phyloP scores from a whole-genome alignment of 2,113 vertebrate genomes.

The Microtus ochrogaster region DNA sequence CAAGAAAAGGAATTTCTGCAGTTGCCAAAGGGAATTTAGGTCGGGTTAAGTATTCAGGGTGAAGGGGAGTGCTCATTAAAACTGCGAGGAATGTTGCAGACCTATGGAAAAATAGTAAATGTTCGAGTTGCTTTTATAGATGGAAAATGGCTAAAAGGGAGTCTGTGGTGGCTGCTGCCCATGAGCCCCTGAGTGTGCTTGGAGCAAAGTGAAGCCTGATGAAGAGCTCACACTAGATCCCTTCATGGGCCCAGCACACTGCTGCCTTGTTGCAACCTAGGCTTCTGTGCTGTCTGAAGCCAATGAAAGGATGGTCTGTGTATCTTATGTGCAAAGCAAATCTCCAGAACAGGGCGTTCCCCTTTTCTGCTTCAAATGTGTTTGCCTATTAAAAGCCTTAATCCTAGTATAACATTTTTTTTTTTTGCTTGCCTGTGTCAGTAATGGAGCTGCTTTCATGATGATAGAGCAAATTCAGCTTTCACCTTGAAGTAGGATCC shows the following conservation, averaged over 20 bases:
- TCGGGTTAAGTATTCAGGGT: not conserved
- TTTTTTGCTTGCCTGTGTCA: not conserved
- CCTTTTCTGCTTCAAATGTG: conserved; percentile 4
- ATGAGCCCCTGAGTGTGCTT: not conserved
- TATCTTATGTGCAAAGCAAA: not conserved
- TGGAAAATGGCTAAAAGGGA: not conserved
- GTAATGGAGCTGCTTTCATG: conserved; percentile 47
- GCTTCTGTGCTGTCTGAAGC: not conserved
- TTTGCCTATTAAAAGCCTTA: conserved; percentile 15
- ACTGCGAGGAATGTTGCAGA: not conserved
- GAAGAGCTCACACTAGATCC: not conserved
- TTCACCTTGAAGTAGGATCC: conserved; percentile 35
- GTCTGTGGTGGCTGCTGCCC: not conserved
- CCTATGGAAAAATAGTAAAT: conserved; percentile 21
- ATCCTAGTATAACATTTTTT: not conserved
- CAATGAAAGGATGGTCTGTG: conserved; percentile 51
- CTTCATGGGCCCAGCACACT: not conserved
- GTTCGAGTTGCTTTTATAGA: not conserved
- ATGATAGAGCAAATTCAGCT: conserved; percentile 52
- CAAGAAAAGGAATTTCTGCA: not conserved
- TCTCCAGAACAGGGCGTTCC: conserved; percentile 14
- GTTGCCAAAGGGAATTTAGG: not conserved
- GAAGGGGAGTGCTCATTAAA: not conserved
- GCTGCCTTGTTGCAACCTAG: not conserved
- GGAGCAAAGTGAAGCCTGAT: not conserved